phyloP scores from a whole-genome alignment of 2,113 vertebrate genomes.

The Azemiops feae region DNA sequence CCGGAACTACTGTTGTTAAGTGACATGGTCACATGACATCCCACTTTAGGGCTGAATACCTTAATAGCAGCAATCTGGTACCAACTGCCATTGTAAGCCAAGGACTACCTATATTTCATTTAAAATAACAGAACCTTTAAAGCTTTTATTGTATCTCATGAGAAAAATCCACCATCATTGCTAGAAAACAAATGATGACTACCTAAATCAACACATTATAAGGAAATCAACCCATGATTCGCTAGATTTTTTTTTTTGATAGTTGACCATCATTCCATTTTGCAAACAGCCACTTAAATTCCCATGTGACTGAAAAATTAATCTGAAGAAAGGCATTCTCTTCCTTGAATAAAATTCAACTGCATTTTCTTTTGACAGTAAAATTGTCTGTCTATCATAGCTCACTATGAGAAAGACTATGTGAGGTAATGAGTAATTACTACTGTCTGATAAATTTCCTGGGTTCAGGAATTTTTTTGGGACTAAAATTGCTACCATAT shows the following conservation, averaged over 20 bases:
- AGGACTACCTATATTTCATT: neutral
- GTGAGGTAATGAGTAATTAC: neutral
- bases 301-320: slow-evolving; percentile 4
- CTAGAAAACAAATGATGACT: neutral
- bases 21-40: no score
- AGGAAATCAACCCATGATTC: neutral
- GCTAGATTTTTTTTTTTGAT: neutral
- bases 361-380: neutral
- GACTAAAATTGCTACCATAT: neutral
- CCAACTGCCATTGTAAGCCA: no score
- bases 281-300: neutral
- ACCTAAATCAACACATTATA: neutral
- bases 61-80: no score
- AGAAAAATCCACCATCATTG: neutral
- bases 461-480: neutral
- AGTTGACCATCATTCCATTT: neutral
- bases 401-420: neutral
- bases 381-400: no score
- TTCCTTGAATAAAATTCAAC: neutral
- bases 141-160: neutral
- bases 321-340: neutral
- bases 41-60: no score
- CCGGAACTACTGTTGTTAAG: no score
- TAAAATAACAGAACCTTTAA: neutral
- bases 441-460: neutral